These are phyloP conservation scores for Stegana nigrithorax DNA, from an alignment of 2,888 invertebrate genomes.

Conservation along the genomic window DNA sequence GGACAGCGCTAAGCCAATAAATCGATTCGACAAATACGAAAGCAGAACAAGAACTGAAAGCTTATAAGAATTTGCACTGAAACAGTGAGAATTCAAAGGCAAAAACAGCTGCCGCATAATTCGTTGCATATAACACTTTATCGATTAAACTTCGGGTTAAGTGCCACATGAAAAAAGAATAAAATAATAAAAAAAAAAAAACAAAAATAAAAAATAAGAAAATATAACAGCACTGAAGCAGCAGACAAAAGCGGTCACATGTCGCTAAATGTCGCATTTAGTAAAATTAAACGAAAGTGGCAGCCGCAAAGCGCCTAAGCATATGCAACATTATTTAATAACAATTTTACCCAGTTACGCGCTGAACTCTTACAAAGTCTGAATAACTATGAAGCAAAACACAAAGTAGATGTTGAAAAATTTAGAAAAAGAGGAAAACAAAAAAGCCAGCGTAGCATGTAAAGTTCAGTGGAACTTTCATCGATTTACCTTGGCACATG, in stretches of 20 bases:
- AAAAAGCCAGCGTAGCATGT: neutral
- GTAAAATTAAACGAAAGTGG: no score
- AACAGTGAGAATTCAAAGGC: no score
- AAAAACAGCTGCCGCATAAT: neutral
- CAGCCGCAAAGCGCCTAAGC: neutral
- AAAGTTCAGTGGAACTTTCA: slow-evolving; percentile 20
- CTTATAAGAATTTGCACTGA: neutral
- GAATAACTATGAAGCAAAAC: no score
- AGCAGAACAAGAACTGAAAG: neutral
- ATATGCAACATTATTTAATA: slow-evolving; percentile 2
- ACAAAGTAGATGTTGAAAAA: no score
- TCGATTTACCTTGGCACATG: slow-evolving; percentile 18
- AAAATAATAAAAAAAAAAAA: no score
- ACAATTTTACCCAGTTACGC: neutral
- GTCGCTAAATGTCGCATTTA: no score
- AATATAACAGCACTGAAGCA: no score
- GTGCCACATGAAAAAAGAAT: neutral
- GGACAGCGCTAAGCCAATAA: slow-evolving; percentile 2
- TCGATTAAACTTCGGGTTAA: slow-evolving; percentile 8
- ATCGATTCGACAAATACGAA: slow-evolving; percentile 10
- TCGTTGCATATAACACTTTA: neutral
- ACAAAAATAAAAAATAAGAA: no score
- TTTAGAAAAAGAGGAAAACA: neutral
- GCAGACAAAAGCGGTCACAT: no score
- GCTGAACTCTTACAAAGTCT: neutral